Evolutionary conservation across 2,888 invertebrate genomes (phyloP), one percentile per base, ranked within the genome.

Genomic region (Netelia melanura): DNA sequence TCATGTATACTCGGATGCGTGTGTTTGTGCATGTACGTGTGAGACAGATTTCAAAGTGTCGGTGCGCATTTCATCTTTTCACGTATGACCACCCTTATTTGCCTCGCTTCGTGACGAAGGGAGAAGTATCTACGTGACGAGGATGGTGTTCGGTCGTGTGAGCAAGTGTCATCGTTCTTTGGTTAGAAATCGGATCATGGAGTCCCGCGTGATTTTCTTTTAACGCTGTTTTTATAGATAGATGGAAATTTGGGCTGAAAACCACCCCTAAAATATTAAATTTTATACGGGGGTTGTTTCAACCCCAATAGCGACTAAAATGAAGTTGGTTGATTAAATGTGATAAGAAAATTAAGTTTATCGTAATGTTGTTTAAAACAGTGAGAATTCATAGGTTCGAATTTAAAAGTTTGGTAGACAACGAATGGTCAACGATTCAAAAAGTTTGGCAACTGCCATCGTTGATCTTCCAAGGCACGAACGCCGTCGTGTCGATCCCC

Each of bases 21-120:
- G 85, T 86, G 81, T 84, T 61, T 72, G 83, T 83, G 71, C 71
- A 76, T 62, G 54, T 62, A 62, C 17, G 38, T 8, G 38, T 38
- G 38, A 38, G 38, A 38, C 6, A 38, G 38, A 38, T 38, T 38
- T 38, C 38, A 38, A 38, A 75, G 76, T 87, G 83, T 78, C 52
- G 67, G 75, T 81, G 65, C 70, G 82, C 70, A 23, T 74, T 78
- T 65, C 21, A 43, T 65, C 25, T 62, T 61, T 68, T 21, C 21
- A 58, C 9, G 58, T 17, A 58, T 58, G 58, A 58, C 10, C 21
- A 58, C 17, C 58, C 48, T 14, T 48, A 2, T 14, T 48, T 2
- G 48, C 10, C 14, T 48, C 48, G 48, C 14, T 11, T 14, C 48
- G 14, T 14, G 14, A 6, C 48, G 48, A 14, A 14, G 3, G 14